Conservation (phyloP, 2,797 vertebrate genomes). For the Syndactyla subalaris region DNA sequence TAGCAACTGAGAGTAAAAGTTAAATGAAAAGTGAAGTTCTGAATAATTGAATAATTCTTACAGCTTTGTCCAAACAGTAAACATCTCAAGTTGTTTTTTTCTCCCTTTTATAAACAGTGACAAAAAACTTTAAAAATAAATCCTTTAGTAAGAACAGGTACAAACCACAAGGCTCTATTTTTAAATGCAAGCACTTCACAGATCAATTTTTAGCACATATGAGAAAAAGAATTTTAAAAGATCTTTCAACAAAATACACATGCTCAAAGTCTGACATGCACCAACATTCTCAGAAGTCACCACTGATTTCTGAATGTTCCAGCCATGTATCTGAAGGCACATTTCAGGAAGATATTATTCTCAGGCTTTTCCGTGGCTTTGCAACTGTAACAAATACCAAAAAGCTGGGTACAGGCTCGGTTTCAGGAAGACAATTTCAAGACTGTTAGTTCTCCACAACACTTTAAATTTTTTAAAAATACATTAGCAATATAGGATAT, state of each 20-base stretch:
- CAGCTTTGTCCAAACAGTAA: background rate
- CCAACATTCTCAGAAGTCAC: background rate
- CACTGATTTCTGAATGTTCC: background rate
- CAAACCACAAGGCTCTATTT: background rate
- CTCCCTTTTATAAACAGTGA: background rate
- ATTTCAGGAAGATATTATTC: background rate
- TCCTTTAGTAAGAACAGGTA: background rate
- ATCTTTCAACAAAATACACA: background rate
- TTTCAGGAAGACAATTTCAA: background rate
- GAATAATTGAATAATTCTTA: slow-evolving; percentile 2
- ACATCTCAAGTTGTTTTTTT: background rate
- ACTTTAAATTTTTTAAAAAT: background rate
- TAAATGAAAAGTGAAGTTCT: background rate
- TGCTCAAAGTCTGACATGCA: background rate
- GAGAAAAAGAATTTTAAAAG: background rate
- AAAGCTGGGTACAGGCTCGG: background rate
- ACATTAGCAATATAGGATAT: background rate
- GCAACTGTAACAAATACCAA: background rate
- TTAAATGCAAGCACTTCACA: background rate
- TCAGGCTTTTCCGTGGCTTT: background rate
- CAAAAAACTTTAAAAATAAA: background rate
- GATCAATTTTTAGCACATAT: background rate
- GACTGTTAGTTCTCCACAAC: background rate
- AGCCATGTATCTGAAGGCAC: background rate
- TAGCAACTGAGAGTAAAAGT: slow-evolving; percentile 2